These are phyloP conservation scores for Lepetodrilus schrolli DNA, from an alignment of 2,888 invertebrate species.

Conservation along the genomic window DNA sequence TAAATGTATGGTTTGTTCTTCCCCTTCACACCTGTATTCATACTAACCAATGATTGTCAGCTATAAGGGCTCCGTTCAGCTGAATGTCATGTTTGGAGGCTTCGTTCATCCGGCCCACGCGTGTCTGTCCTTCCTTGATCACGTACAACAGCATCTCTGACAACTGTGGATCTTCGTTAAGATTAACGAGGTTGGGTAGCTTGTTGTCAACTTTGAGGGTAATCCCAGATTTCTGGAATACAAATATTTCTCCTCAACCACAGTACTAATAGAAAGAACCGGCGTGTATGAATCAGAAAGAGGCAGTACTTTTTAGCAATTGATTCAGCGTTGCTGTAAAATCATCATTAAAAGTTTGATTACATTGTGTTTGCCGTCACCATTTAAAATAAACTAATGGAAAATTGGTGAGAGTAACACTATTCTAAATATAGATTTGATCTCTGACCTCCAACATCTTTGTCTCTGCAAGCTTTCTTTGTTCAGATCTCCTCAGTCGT, in stretches of 20 bases:
- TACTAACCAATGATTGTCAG: conserved; percentile 81
- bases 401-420: too few relatives aligned
- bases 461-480: conserved; percentile 77
- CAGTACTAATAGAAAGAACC: too few relatives aligned
- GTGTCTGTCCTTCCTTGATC: conserved; percentile 77
- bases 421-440: too few relatives aligned
- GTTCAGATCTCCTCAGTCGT: conserved; percentile 77
- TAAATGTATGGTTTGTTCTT: too few relatives aligned
- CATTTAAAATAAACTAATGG: too few relatives aligned
- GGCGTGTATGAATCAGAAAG: too few relatives aligned
- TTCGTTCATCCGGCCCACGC: conserved; percentile 75
- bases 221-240: conserved; percentile 77
- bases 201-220: conserved; percentile 76
- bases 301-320: too few relatives aligned
- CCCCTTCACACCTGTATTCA: too few relatives aligned
- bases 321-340: too few relatives aligned
- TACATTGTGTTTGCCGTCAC: too few relatives aligned
- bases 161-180: conserved; percentile 81
- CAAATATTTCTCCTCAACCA: not conserved
- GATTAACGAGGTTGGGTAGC: conserved; percentile 80
- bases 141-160: conserved; percentile 79
- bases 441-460: conserved; percentile 78
- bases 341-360: too few relatives aligned
- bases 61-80: conserved; percentile 80
- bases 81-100: conserved; percentile 78